These are phyloP conservation scores for Phycodurus eques DNA, from an alignment of 2,113 vertebrate genomes.

Conservation along the genomic window DNA sequence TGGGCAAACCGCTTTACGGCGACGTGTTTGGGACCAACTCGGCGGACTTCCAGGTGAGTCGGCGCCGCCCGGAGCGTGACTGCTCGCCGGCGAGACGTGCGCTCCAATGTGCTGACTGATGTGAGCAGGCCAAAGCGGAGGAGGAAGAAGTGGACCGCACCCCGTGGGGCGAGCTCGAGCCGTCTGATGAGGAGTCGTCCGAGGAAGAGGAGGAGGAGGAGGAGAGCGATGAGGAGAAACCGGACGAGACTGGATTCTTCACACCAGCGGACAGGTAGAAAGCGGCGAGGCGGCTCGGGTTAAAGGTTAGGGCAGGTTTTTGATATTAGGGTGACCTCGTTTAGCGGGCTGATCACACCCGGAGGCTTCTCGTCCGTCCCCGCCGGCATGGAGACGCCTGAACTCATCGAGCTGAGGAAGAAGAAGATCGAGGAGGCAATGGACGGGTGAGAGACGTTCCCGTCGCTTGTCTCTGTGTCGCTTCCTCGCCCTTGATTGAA, in stretches of 20 bases:
- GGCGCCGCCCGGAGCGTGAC: too few species aligned
- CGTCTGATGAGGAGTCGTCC: constrained; percentile 88
- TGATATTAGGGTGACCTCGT: neutral
- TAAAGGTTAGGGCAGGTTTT: too few species aligned
- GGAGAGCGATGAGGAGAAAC: constrained; percentile 92
- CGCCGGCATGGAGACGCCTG: constrained; percentile 89
- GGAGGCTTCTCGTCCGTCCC: constrained; percentile 90
- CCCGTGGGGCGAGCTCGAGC: constrained; percentile 89
- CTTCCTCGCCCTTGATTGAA: neutral
- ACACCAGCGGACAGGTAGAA: constrained; percentile 88
- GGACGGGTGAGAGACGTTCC: constrained; percentile 79
- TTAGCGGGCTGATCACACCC: constrained; percentile 87
- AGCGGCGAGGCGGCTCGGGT: too few species aligned
- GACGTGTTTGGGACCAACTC: constrained; percentile 91
- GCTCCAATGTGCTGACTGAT: neutral
- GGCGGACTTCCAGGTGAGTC: constrained; percentile 82
- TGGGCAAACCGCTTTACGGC: constrained; percentile 87
- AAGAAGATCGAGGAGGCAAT: constrained; percentile 95
- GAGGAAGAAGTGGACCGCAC: constrained; percentile 88
- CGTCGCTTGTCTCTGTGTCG: neutral
- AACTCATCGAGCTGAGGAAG: constrained; percentile 91
- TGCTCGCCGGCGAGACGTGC: too few species aligned
- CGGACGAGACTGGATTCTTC: constrained; percentile 89
- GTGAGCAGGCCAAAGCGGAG: constrained; percentile 81
- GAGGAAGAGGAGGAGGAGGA: constrained; percentile 93